phyloP scores from a whole-genome alignment of 2,797 vertebrate genomes.

The Myotis vivesi region DNA sequence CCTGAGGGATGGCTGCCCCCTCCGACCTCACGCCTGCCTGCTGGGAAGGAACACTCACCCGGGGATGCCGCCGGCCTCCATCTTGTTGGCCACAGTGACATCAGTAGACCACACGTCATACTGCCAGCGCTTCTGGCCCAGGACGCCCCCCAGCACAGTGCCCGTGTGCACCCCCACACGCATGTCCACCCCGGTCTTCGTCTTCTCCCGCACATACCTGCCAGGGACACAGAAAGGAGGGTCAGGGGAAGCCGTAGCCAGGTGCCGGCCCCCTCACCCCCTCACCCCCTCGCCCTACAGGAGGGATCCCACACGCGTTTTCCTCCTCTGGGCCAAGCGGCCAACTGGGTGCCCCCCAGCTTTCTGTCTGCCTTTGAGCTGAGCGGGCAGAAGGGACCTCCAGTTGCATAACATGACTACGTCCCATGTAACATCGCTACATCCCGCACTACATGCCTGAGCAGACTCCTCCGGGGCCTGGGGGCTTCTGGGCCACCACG shows the following conservation, averaged over 20 bases:
- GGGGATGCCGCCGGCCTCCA: slow-evolving; percentile 96
- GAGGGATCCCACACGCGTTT: too few species aligned
- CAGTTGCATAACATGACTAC: neutral
- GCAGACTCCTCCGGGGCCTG: neutral
- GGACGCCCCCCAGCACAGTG: slow-evolving; percentile 93
- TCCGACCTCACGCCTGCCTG: fast-evolving
- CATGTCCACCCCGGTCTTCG: slow-evolving; percentile 95
- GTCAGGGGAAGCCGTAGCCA: fast-evolving
- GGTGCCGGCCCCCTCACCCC: too few species aligned
- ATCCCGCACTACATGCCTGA: fast-evolving
- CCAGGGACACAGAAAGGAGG: neutral
- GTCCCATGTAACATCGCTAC: neutral
- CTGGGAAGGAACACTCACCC: slow-evolving; percentile 84
- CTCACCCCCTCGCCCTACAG: too few species aligned
- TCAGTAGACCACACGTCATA: slow-evolving; percentile 98
- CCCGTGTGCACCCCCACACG: slow-evolving; percentile 95
- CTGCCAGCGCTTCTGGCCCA: slow-evolving; percentile 97
- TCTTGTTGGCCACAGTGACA: slow-evolving; percentile 97
- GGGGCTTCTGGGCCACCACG: neutral
- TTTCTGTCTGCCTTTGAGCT: neutral
- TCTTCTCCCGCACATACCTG: slow-evolving; percentile 96
- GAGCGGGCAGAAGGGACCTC: neutral
- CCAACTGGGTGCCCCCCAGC: fast-evolving
- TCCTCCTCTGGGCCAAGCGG: neutral
- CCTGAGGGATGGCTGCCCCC: neutral